These are phyloP conservation scores for Amphiprion clarkii DNA, from an alignment of 2,797 vertebrate species.

Conservation along the genomic window DNA sequence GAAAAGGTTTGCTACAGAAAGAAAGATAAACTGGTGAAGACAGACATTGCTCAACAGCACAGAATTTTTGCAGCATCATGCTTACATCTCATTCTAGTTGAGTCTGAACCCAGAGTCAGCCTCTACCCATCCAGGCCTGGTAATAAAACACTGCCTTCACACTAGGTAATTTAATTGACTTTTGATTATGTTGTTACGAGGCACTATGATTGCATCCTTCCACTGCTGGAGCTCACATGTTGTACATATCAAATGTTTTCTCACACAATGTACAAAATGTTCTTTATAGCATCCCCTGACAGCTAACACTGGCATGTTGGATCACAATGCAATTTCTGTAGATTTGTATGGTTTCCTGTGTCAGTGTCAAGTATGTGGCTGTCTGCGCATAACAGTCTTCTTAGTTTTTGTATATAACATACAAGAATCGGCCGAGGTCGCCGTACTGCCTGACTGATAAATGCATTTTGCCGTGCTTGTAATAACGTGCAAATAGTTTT, in stretches of 20 bases:
- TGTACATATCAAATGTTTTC: constrained; percentile 22
- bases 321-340: constrained; percentile 9
- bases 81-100: constrained; percentile 30
- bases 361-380: not conserved
- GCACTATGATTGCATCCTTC: constrained; percentile 26
- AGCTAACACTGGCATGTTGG: not conserved
- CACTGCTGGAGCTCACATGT: constrained; percentile 14
- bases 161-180: constrained; percentile 44
- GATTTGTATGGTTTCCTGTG: constrained; percentile 50
- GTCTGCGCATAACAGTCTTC: not conserved
- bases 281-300: not conserved
- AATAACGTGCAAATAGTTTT: not conserved
- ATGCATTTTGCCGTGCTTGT: not conserved
- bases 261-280: constrained; percentile 17
- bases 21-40: not conserved
- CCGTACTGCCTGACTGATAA: not conserved
- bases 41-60: constrained; percentile 7
- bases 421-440: not conserved
- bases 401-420: constrained; percentile 11
- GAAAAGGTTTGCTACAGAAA: not conserved
- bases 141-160: constrained; percentile 30
- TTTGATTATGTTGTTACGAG: constrained; percentile 22
- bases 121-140: not conserved
- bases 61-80: constrained; percentile 38
- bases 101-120: constrained; percentile 7